Evolutionary conservation across 2,113 vertebrate species (phyloP), one percentile per base, ranked within the genome.

Genomic region (Dipodomys merriami): DNA sequence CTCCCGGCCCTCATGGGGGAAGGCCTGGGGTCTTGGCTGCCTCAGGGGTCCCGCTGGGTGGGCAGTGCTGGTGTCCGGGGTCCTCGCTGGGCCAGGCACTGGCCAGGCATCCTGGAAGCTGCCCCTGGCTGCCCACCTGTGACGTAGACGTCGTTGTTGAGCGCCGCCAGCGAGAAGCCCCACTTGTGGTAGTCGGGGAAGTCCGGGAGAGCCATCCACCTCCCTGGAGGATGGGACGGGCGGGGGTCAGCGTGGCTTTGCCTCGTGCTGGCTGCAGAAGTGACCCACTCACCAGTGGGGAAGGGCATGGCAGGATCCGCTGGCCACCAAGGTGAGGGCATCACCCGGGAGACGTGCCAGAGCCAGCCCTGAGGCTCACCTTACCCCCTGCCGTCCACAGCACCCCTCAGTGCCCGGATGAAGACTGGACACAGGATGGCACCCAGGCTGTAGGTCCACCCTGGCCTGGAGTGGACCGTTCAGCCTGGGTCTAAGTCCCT

Each of bases 101-200:
- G 53, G 53, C 53, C 15, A 57, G 53, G 15, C 53, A 4, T 18
- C 6, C 62, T 8, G 11, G 4, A 23, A 7, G 35, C 30, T 1
- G 1, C 30, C 6, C 29, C 53, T 3, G 2, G 2, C 27, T 25
- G 93, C 99, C 79, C 91, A 99, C 99, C 99, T 98, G 99, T 99
- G 95, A 99, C 98, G 0, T 99, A 99, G 71, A 99, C 98, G 0
- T 99, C 97, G 0, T 99, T 99, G 97, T 99, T 99, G 83, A 99
- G 97, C 0, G 98, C 98, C 3, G 99, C 98, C 97, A 99, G 92
- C 33, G 99, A 99, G 97, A 98, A 99, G 79, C 99, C 99, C 99
- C 99, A 99, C 92, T 99, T 99, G 98, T 99, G 99, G 94, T 99
- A 98, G 96, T 99, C 99, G 0, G 99, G 99, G 95, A 99, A 99